Evolutionary conservation across 2,797 vertebrate genomes (phyloP).

Genomic region (Saxicola maurus): DNA sequence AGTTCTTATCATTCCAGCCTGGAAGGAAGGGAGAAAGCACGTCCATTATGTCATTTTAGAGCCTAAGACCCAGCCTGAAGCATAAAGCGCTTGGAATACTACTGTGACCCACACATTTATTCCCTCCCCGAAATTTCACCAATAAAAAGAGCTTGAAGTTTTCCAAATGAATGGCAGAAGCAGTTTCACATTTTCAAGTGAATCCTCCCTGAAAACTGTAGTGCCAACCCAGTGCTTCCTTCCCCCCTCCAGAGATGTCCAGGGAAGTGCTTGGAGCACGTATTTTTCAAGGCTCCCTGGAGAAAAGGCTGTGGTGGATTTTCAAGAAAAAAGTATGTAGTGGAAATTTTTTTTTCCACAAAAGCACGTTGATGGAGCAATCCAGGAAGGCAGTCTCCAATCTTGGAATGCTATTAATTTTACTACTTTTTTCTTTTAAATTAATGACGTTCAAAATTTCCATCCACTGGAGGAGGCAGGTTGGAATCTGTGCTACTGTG

Average conservation of each 20-base stretch:
- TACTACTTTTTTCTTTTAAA: background rate
- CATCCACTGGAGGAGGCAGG: background rate
- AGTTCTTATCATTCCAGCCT: slow-evolving; percentile 97
- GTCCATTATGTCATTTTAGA: background rate
- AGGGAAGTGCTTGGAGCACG: background rate
- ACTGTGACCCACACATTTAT: background rate
- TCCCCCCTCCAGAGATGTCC: background rate
- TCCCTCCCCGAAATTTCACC: fast-evolving
- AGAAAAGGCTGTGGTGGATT: background rate
- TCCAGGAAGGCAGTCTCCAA: slow-evolving; percentile 19
- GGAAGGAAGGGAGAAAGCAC: background rate
- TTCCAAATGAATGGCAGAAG: background rate
- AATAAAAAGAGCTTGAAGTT: background rate
- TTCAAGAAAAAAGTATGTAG: slow-evolving; percentile 1
- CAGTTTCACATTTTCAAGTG: background rate
- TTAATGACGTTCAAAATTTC: background rate
- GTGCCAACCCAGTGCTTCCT: background rate
- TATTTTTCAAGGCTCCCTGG: background rate
- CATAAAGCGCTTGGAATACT: fast-evolving
- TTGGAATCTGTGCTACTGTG: background rate
- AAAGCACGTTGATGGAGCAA: slow-evolving; percentile 25
- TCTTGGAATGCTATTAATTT: slow-evolving; percentile 2
- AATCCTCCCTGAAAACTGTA: background rate
- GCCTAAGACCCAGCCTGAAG: background rate
- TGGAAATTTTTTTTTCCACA: background rate